Conservation (phyloP, 1,140 invertebrate species). For the Ruditapes philippinarum region DNA sequence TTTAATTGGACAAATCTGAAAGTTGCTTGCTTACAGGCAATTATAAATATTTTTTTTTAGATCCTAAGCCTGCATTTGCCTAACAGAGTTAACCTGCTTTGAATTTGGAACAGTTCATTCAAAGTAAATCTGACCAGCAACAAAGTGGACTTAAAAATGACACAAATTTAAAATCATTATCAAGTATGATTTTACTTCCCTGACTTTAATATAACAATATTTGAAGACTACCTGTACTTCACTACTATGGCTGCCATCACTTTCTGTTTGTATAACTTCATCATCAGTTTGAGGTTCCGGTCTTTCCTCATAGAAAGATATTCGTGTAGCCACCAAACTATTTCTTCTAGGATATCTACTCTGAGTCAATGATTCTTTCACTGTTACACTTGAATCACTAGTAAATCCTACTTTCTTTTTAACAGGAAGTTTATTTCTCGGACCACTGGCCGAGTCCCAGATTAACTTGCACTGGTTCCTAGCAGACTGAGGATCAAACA, state of each 20-base stretch:
- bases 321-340: conserved; percentile 5
- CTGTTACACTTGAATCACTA: neutral
- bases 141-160: too few relatives aligned
- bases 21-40: too few relatives aligned
- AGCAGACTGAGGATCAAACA: conserved; percentile 7
- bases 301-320: conserved; percentile 21
- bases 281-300: neutral
- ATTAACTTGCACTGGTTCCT: conserved; percentile 56
- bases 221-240: conserved; percentile 8
- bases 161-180: too few relatives aligned
- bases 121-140: too few relatives aligned
- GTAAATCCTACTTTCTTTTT: neutral
- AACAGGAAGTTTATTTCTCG: neutral
- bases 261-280: neutral
- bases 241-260: too few relatives aligned
- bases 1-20: too few relatives aligned
- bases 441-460: conserved; percentile 26
- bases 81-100: too few relatives aligned
- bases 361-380: neutral
- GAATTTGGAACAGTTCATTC: too few relatives aligned
- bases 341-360: neutral
- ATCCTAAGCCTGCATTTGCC: too few relatives aligned
- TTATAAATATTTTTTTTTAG: too few relatives aligned
- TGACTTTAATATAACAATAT: too few relatives aligned
- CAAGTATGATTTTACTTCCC: too few relatives aligned